A percentile compares a stretch with the other conserved stretches of the same genome.
phyloP scores from a whole-genome alignment of 2,797 vertebrate species.

The Graptemys geographica region DNA sequence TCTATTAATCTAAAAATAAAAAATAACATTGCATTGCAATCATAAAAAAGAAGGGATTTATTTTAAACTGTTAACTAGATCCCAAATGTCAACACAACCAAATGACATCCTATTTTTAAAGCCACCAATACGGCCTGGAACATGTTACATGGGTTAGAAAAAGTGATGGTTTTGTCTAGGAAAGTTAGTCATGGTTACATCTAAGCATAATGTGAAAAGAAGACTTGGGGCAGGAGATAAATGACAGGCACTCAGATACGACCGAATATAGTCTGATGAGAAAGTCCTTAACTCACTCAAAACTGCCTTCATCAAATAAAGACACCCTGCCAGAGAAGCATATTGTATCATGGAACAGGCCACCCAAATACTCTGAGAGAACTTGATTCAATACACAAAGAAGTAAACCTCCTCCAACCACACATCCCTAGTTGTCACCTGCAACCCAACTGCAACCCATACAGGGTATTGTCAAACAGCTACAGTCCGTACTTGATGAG shows the following conservation, averaged over 20 bases:
- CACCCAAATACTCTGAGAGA: not conserved
- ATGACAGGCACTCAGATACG: not conserved
- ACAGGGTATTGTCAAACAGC: not conserved
- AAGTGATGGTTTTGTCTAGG: constrained; percentile 18
- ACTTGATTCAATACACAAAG: not conserved
- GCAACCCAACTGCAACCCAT: not conserved
- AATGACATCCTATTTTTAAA: constrained; percentile 28
- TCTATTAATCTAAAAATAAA: not conserved
- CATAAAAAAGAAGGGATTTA: not conserved
- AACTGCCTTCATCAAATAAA: not conserved
- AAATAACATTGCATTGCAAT: not conserved
- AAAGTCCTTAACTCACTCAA: not conserved
- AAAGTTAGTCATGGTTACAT: constrained; percentile 29
- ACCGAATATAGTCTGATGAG: not conserved
- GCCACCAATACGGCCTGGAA: not conserved
- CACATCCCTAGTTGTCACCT: not conserved
- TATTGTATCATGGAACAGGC: not conserved
- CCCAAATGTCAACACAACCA: not conserved
- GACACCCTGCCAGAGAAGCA: not conserved
- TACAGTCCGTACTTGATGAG: not conserved
- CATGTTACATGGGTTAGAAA: not conserved
- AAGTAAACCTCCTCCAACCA: not conserved
- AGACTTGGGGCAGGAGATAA: constrained; percentile 13
- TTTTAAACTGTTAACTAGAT: not conserved
- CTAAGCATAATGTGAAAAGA: constrained; percentile 19